These are phyloP conservation scores for Gadopsis marmoratus DNA, from an alignment of 2,797 vertebrate species.

Conservation along the genomic window DNA sequence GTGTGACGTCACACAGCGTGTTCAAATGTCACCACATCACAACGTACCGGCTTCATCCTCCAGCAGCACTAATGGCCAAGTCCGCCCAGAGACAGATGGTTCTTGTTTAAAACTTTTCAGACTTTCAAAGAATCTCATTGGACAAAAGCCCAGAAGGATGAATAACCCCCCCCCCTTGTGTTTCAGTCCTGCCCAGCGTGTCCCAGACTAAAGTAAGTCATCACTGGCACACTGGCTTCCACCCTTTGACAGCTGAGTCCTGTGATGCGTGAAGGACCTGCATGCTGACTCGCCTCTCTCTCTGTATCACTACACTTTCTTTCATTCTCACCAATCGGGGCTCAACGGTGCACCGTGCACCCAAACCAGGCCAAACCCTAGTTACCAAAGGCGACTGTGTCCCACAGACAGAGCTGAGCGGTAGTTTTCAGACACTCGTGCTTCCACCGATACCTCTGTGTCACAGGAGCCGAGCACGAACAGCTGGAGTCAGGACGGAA, in stretches of 20 bases:
- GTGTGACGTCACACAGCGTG: too few relatives aligned
- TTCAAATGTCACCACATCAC: background rate
- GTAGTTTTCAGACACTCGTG: constrained; percentile 25
- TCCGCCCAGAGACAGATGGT: background rate
- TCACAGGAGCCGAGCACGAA: constrained; percentile 29
- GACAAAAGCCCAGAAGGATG: background rate
- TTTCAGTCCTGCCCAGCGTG: background rate
- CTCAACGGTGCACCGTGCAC: constrained; percentile 24
- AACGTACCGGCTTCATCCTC: background rate
- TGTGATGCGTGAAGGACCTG: constrained; percentile 59
- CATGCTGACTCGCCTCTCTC: constrained; percentile 37
- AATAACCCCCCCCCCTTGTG: constrained; percentile 15
- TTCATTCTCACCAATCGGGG: constrained; percentile 5
- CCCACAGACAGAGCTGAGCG: background rate
- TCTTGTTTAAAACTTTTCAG: background rate
- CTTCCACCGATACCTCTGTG: constrained; percentile 8
- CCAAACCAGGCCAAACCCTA: constrained; percentile 15
- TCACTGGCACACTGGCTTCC: constrained; percentile 24
- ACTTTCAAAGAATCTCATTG: constrained; percentile 10
- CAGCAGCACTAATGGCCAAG: background rate
- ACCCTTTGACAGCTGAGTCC: constrained; percentile 48
- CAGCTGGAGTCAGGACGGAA: constrained; percentile 34
- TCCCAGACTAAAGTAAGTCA: constrained; percentile 47
- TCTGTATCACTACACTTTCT: background rate
- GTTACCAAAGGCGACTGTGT: constrained; percentile 11